A percentile compares a stretch with the other conserved stretches of the same genome.
phyloP scores from a whole-genome alignment of 2,113 vertebrate genomes.

The Oxyruncus cristatus region DNA sequence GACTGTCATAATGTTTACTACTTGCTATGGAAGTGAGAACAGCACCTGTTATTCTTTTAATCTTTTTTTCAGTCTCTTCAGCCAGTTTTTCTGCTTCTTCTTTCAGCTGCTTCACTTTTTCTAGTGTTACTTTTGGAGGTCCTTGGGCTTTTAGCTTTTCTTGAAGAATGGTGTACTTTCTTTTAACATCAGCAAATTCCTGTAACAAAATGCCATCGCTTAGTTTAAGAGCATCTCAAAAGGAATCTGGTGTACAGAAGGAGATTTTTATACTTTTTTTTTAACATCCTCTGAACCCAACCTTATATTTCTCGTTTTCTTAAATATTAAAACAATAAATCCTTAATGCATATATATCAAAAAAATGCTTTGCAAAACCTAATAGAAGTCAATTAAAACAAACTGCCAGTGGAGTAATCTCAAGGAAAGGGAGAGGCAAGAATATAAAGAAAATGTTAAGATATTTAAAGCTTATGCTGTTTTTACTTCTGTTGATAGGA shows the following conservation, averaged over 20 bases:
- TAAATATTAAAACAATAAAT: background rate
- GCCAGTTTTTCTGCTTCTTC: conserved; percentile 73
- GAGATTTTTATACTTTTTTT: background rate
- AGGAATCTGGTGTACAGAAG: background rate
- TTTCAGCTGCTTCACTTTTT: conserved; percentile 74
- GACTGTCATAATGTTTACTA: background rate
- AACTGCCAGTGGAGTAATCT: background rate
- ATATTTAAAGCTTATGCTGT: background rate
- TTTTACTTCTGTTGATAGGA: background rate
- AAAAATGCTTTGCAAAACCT: background rate
- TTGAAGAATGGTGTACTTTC: conserved; percentile 72
- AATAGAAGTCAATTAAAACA: background rate
- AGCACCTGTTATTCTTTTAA: conserved; percentile 78
- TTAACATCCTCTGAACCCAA: background rate
- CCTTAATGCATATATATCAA: background rate
- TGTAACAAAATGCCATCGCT: conserved; percentile 44
- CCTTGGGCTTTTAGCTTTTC: conserved; percentile 37
- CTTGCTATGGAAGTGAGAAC: background rate
- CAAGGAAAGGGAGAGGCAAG: background rate
- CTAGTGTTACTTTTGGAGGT: conserved; percentile 45
- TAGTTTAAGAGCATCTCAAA: background rate
- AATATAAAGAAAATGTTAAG: background rate
- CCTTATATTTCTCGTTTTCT: background rate
- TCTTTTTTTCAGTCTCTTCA: conserved; percentile 76
- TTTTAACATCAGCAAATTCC: conserved; percentile 73